Conservation (phyloP, 2,888 invertebrate genomes). For the Drepana falcataria region DNA sequence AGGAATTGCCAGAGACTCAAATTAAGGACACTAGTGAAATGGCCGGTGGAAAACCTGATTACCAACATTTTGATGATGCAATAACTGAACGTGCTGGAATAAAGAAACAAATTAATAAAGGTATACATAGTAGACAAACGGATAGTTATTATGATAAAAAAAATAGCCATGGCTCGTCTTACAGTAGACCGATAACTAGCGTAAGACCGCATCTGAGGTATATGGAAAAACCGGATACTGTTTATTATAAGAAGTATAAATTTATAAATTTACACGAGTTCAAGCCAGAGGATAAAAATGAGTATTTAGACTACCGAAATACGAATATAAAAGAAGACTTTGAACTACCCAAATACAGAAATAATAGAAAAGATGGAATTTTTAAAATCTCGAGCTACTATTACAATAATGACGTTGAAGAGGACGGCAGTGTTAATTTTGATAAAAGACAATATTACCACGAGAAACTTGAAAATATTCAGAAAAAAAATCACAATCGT, state of each 20-base stretch:
- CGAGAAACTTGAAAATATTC: slow-evolving; percentile 47
- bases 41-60: too few relatives aligned
- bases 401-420: slow-evolving; percentile 9
- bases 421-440: slow-evolving; percentile 29
- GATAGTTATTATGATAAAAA: neutral
- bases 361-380: slow-evolving; percentile 1
- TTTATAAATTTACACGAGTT: neutral
- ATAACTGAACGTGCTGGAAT: too few relatives aligned
- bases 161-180: neutral
- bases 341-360: slow-evolving; percentile 10
- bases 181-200: neutral
- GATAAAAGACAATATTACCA: slow-evolving; percentile 55
- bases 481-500: slow-evolving; percentile 29
- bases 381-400: slow-evolving; percentile 13
- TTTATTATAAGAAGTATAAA: slow-evolving; percentile 6
- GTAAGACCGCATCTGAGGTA: neutral
- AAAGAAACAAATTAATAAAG: too few relatives aligned
- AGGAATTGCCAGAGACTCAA: slow-evolving; percentile 2
- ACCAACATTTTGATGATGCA: too few relatives aligned
- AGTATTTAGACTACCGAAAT: slow-evolving; percentile 9
- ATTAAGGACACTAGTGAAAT: neutral
- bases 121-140: too few relatives aligned
- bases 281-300: slow-evolving; percentile 1
- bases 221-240: neutral
- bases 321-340: slow-evolving; percentile 9